phyloP scores from a whole-genome alignment of 2,113 vertebrate genomes.

The Phocoena phocoena region DNA sequence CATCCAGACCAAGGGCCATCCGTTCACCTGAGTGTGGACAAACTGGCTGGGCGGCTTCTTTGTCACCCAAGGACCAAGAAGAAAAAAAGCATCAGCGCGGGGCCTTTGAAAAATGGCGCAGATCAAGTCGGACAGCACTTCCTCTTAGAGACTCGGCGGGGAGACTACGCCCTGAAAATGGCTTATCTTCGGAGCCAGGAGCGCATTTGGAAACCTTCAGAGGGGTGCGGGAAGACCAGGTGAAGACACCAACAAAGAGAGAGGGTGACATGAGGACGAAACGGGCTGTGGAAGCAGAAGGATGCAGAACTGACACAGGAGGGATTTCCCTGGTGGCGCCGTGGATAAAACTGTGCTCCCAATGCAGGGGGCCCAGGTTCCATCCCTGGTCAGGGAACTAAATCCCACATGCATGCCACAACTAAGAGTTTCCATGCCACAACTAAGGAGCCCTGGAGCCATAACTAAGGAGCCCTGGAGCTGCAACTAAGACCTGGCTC shows the following conservation, averaged over 20 bases:
- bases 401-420: too few species aligned
- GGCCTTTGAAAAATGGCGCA: background rate
- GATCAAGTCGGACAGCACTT: fast-evolving
- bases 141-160: fast-evolving
- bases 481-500: too few species aligned
- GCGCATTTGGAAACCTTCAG: fast-evolving
- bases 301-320: fast-evolving
- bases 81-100: background rate
- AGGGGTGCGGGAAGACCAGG: background rate
- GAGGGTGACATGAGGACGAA: fast-evolving
- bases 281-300: background rate
- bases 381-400: too few species aligned
- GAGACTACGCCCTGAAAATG: background rate
- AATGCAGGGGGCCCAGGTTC: too few species aligned
- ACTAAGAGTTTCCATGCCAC: too few species aligned
- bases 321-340: too few species aligned
- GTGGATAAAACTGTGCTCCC: too few species aligned
- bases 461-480: too few species aligned
- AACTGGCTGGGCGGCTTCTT: fast-evolving
- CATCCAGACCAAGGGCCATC: fast-evolving
- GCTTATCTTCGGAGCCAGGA: too few species aligned
- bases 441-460: too few species aligned
- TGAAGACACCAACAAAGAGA: background rate
- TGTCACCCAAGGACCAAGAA: background rate
- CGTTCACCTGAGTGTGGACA: background rate